Evolutionary conservation across 2,113 vertebrate species (phyloP).

Genomic region (Gnathonemus echidnorhynchus): DNA sequence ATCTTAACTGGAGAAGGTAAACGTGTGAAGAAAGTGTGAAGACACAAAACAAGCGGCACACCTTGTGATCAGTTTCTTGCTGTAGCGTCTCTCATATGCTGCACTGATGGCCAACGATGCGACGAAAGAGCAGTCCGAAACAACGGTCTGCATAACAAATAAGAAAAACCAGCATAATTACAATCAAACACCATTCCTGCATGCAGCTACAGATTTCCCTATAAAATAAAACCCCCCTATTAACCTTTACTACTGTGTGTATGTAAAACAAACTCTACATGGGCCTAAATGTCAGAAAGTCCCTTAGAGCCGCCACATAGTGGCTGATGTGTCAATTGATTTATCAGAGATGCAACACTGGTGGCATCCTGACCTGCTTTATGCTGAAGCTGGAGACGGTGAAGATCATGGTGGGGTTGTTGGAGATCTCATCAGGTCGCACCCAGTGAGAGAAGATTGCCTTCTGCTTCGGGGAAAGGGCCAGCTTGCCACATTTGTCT

Average conservation of each 20-base stretch:
- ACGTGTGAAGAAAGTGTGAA: not conserved
- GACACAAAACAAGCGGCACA: slow-evolving; percentile 35
- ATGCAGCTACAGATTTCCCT: not conserved
- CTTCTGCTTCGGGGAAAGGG: slow-evolving; percentile 91
- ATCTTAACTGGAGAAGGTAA: not conserved
- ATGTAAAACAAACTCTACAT: not conserved
- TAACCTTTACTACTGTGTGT: not conserved
- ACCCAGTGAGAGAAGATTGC: slow-evolving; percentile 92
- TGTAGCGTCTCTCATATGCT: slow-evolving; percentile 91
- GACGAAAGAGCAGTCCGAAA: slow-evolving; percentile 96
- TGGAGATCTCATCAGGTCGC: slow-evolving; percentile 84
- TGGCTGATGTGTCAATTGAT: not conserved
- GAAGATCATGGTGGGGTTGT: slow-evolving; percentile 94
- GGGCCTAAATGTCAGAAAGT: not conserved
- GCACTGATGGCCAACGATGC: slow-evolving; percentile 95
- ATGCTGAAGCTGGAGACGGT: slow-evolving; percentile 99
- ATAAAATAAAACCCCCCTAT: not conserved
- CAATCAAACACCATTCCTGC: not conserved
- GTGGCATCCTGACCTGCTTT: slow-evolving; percentile 75
- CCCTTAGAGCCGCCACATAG: not conserved
- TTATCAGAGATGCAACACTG: not conserved
- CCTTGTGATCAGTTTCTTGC: slow-evolving; percentile 97
- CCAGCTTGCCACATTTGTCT: slow-evolving; percentile 84
- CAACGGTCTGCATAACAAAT: slow-evolving; percentile 73
- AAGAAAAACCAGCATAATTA: not conserved